Evolutionary conservation across 2,797 vertebrate species (phyloP).

Genomic region (Melanotaenia nigrans): DNA sequence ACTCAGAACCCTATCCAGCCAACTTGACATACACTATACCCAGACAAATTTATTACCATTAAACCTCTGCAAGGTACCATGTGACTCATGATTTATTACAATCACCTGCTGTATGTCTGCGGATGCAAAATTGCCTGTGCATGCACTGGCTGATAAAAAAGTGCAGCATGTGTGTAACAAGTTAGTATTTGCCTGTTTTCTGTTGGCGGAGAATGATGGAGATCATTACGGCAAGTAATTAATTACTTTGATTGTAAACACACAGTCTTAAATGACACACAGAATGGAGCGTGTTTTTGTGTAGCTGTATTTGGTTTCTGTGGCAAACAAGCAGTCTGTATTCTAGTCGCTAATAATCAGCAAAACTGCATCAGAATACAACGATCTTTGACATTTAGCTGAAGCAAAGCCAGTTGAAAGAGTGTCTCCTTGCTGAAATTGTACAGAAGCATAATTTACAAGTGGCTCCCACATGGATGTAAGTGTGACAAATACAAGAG

Average conservation of each 20-base stretch:
- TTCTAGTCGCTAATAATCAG: slow-evolving; percentile 11
- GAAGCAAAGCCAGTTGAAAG: background rate
- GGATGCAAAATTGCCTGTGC: slow-evolving; percentile 48
- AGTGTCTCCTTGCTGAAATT: slow-evolving; percentile 3
- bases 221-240: slow-evolving; percentile 25
- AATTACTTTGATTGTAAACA: slow-evolving; percentile 27
- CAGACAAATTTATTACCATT: slow-evolving; percentile 68
- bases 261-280: slow-evolving; percentile 2
- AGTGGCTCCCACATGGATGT: slow-evolving; percentile 18
- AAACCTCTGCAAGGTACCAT: slow-evolving; percentile 42
- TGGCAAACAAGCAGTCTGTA: background rate
- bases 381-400: slow-evolving; percentile 16
- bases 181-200: slow-evolving; percentile 41
- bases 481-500: slow-evolving; percentile 34
- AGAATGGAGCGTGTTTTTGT: background rate
- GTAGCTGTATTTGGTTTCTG: slow-evolving; percentile 23
- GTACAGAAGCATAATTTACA: slow-evolving; percentile 19
- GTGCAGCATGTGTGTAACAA: slow-evolving; percentile 47
- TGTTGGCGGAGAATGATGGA: slow-evolving; percentile 36
- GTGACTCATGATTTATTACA: slow-evolving; percentile 68
- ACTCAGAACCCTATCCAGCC: slow-evolving; percentile 42
- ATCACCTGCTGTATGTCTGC: slow-evolving; percentile 54
- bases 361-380: background rate
- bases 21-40: slow-evolving; percentile 50
- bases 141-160: slow-evolving; percentile 42